Base-by-base conservation (phyloP, 1,140 invertebrate genomes). In the Nasonia vitripennis region DNA sequence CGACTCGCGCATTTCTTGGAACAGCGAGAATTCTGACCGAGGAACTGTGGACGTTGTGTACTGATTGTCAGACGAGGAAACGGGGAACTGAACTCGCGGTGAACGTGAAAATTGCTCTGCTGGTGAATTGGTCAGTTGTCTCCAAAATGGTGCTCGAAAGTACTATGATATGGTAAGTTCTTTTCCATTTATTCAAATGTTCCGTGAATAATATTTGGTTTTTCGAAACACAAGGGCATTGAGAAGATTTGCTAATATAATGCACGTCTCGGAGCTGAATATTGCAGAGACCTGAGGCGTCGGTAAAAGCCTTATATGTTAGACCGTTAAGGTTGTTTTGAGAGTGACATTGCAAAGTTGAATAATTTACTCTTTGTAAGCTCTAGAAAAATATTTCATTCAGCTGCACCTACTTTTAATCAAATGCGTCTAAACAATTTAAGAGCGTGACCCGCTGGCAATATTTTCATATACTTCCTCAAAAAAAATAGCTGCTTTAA, bases 121-220 rank as follows among this genome's bases (percentile, higher is more conserved):
- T 37, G 34, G 34, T 37, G 34, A 37, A 37, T 37, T 48, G 10
- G 41, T 14, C 10, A 62, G 73, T 83, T 62, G 17, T 90, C 85
- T 90, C 84, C 92, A 97, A 96, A 94, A 99, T 99, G 98, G 98
- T 98, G 91, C 95, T 99, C 85, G 98, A 99, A 95, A 99, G 98
- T 96, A 99, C 98, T 91, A 98, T 99, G 96, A 98, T 99, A 93
- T 99, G 98, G 97, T 98, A 95, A 96, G 94, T 85, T 7, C 71
- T 86, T 78, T 14, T 48, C 1, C 10, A 27, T 68, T 77, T 68
- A 23, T 45, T 37, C 83, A 6, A 83, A 84, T 88, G 81, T 55
- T 88, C 81, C 75, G 23, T 27, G 20, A 27, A 51, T 45, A 51
- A 71, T 45, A 41, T 55, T 23, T 82, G 27, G 20, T 31, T 71